Percentiles rank a stretch among this genome's conserved stretches.
Evolutionary conservation across 2,113 vertebrate species (phyloP).

Genomic region (Clarias gariepinus): DNA sequence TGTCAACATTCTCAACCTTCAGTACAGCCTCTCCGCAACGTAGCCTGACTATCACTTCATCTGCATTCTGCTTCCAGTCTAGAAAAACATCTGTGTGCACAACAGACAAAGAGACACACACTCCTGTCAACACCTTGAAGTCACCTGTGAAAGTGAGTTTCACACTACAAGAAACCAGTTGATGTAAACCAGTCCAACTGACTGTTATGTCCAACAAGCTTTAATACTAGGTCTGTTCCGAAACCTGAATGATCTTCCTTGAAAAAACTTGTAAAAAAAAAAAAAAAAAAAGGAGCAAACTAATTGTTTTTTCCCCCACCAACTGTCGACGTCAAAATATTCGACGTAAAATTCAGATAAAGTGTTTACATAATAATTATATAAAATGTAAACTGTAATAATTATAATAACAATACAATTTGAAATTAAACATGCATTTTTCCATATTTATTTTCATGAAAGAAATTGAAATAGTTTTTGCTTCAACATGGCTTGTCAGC

Average conservation of each 20-base stretch:
- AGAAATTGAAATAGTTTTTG: neutral
- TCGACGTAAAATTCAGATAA: neutral
- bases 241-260: neutral
- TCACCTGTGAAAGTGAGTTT: neutral
- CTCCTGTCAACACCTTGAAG: neutral
- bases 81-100: constrained; percentile 81
- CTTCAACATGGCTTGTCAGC: neutral
- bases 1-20: constrained; percentile 79
- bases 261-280: neutral
- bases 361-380: neutral
- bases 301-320: too few relatives aligned
- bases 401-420: neutral
- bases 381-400: too few relatives aligned
- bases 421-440: neutral
- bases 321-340: neutral
- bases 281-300: neutral
- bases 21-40: constrained; percentile 77
- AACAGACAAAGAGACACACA: constrained; percentile 31
- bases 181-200: neutral
- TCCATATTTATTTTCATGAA: too few relatives aligned
- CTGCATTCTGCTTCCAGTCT: constrained; percentile 93
- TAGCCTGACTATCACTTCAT: constrained; percentile 88
- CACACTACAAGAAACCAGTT: neutral
- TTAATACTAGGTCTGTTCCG: neutral
- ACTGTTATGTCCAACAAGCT: neutral